Evolutionary conservation across 2,888 invertebrate species (phyloP), one percentile per base, ranked within the genome.

Genomic region (Amphimallon solstitiale): DNA sequence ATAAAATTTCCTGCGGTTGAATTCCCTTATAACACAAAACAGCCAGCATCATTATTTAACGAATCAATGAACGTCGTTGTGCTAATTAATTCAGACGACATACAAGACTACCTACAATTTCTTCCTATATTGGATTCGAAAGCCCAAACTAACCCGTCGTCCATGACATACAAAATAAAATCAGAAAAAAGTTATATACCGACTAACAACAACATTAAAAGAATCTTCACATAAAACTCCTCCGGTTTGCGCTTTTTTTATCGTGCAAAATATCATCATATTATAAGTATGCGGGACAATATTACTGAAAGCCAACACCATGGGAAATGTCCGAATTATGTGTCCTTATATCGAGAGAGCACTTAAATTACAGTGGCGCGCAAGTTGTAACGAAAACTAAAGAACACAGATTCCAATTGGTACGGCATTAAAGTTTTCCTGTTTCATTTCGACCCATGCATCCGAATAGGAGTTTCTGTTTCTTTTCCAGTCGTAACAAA

Each of bases 281-380:
- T n/a, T 49, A 29, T 23, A 49, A n/a, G 45, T 45, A 49, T 23
- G 48, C 29, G 29, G 29, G 29, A 29, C 29, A 29, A 29, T 29
- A 29, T 29, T 29, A 29, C 29, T 29, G 29, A 29, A 29, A 29
- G 29, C 29, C 29, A 29, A 29, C 29, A 29, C 29, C 29, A 29
- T 49, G 48, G 48, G 48, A 49, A 49, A 29, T 12, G 48, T 14
- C 48, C 48, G 29, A 49, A 49, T 49, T 49, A 49, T 49, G 29
- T 29, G 29, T 29, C 14, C 34, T 49, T 51, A 34, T 17, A 59
- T 14, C 15, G 14, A 29, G 29, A 29, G 45, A 43, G 71, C 75
- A 72, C 72, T 78, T 77, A 76, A 77, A 77, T 78, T 77, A 78
- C 79, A 79, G 79, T 79, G 78, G 78, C 78, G 78, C 79, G 78